Base-by-base conservation (phyloP, 2,797 vertebrate genomes). In the Ptychadena robeensis region DNA sequence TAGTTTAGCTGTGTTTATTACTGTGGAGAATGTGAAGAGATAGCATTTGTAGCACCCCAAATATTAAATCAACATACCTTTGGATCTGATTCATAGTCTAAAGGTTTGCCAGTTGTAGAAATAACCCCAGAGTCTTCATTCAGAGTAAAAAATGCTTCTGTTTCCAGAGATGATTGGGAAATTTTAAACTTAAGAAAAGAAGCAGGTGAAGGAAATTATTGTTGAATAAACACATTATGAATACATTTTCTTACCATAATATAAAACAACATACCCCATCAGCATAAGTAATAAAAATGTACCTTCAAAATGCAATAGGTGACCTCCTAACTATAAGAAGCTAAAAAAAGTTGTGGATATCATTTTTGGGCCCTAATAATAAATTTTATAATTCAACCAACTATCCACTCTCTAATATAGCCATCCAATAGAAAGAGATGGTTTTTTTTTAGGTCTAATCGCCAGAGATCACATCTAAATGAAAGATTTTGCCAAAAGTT, bases 1-100 rank as follows among this genome's bases (percentile, higher is more conserved):
- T 1, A 38, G 1, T 38, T 6, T 6, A 38, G 1, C 37, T 38
- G 37, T 53, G 18, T 53, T 53, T 2, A 53, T 53, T 53, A 18
- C 9, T 53, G 44, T 15, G 6, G 6, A 1, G 44, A 4, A 53
- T n/a, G 44, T 53, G 44, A 53, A 53, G 15, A 22, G 8, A 53
- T 53, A 8, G 18, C 10, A 53, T 6, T 53, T 53, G 3, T 35
- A 35, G n/a, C n/a, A n/a, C n/a, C n/a, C n/a, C n/a, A n/a, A n/a
- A n/a, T n/a, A n/a, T n/a, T n/a, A n/a, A n/a, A n/a, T n/a, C n/a
- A n/a, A n/a, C 37, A 88, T 80, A 89, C 87, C 90, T 89, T 90
- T 86, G 75, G 75, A 53, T 90, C 0, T 0, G 30, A 87, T 89
- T 93, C 90, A 86, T 88, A 93, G 86, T 89, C 86, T 83, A 90